Evolutionary conservation across 2,888 invertebrate species (phyloP), one percentile per base, ranked within the genome.

Genomic region (Cordilura impudica): DNA sequence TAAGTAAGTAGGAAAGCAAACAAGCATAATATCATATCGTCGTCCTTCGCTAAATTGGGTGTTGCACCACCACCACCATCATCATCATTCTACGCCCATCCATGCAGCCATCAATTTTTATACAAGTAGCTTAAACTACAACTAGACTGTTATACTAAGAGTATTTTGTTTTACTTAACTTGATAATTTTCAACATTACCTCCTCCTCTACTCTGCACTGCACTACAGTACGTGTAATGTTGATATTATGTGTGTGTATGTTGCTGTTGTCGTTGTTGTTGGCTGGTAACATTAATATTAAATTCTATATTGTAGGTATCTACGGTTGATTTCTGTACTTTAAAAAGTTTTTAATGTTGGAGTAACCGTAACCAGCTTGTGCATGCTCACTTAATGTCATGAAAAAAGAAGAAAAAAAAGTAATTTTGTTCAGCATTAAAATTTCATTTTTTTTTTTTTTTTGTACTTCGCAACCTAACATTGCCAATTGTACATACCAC

Each of bases 371-470:
- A 16, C 53, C 26, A 47, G 78, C 66, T 78, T 78, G 67, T 78
- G 80, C 79, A 73, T 82, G 82, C 73, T 82, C 81, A 83, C 80
- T 83, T 82, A 80, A 81, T 78, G 77, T 73, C 79, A 67, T 72
- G 75, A 43, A 45, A 61, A 45, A 35, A 58, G n/a, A 58, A 47
- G 45, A 26, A 26, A 26, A 26, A 26, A 26, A 26, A 4, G 6
- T 26, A 39, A 39, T n/a, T 31, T 43, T 53, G 45, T 56, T 60
- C 26, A 26, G 29, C 47, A 60, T 63, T 29, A 63, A 70, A 71
- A 74, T 51, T 65, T 70, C 61, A 74, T 81, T 71, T 74, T 70
- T 45, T 72, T 18, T 45, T 66, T 67, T 43, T 35, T 26, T 26
- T 51, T 43, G n/a, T 18, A 12, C 39, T 10, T 45, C 6, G n/a